These are phyloP conservation scores for Caranx melampygus DNA, from an alignment of 2,113 vertebrate species.

Conservation along the genomic window DNA sequence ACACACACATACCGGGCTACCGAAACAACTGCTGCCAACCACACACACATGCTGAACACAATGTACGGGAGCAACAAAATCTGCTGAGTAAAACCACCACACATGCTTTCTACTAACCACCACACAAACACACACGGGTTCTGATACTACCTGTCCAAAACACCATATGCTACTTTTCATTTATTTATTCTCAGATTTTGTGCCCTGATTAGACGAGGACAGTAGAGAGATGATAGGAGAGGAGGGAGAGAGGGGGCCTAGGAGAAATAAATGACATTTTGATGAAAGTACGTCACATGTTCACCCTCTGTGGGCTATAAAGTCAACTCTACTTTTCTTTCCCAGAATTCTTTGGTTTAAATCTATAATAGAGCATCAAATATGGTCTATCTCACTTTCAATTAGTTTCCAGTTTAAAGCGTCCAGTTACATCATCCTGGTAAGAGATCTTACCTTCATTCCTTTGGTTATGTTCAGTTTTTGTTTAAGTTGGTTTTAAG, in stretches of 20 bases:
- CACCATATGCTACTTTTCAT: neutral
- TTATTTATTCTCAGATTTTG: neutral
- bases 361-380: neutral
- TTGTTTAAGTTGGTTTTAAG: neutral
- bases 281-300: neutral
- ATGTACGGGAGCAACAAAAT: neutral
- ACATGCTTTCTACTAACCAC: constrained; percentile 1
- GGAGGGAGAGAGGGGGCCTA: neutral
- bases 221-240: constrained; percentile 5
- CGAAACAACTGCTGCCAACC: constrained; percentile 21
- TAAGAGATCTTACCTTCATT: neutral
- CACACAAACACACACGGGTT: neutral
- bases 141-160: neutral
- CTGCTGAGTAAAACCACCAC: constrained; percentile 9
- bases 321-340: neutral
- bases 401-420: neutral
- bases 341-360: neutral
- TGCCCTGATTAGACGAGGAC: neutral
- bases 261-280: neutral
- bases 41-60: neutral
- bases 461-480: neutral
- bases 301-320: neutral
- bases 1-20: constrained; percentile 18
- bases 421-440: too few relatives aligned
- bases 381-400: neutral